These are phyloP conservation scores for Germaria angustata DNA, from an alignment of 2,888 invertebrate species.

Conservation along the genomic window DNA sequence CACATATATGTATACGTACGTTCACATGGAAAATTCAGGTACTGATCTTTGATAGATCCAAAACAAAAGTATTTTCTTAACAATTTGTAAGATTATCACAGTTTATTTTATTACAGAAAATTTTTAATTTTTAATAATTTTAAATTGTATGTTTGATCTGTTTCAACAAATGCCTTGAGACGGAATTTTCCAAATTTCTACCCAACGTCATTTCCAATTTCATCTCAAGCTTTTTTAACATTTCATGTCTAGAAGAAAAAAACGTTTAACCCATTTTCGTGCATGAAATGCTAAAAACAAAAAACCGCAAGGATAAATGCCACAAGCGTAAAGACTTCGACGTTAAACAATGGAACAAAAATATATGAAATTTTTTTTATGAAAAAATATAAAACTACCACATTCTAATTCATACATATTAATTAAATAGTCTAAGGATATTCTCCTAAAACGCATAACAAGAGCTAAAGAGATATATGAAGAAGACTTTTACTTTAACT, in stretches of 20 bases:
- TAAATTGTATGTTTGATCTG: neutral
- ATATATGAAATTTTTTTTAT: neutral
- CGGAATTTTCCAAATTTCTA: neutral
- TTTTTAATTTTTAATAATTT: neutral
- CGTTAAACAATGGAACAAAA: constrained; percentile 10
- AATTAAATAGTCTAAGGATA: neutral
- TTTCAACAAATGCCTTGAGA: neutral
- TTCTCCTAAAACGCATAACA: neutral
- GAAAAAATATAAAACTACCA: neutral
- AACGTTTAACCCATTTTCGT: neutral
- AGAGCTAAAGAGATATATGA: neutral
- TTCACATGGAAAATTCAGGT: no score
- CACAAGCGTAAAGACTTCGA: constrained; percentile 15
- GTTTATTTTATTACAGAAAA: no score
- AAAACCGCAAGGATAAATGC: constrained; percentile 20
- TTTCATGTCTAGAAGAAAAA: neutral
- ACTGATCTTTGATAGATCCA: no score
- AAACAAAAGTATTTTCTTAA: no score
- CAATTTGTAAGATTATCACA: no score
- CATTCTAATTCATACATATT: neutral
- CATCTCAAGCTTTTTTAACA: neutral
- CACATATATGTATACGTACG: no score
- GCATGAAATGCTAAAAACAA: constrained; percentile 37
- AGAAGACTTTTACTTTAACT: neutral
- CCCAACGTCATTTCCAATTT: neutral